phyloP scores from a whole-genome alignment of 2,797 vertebrate species.

The Anisognathus igniventris region DNA sequence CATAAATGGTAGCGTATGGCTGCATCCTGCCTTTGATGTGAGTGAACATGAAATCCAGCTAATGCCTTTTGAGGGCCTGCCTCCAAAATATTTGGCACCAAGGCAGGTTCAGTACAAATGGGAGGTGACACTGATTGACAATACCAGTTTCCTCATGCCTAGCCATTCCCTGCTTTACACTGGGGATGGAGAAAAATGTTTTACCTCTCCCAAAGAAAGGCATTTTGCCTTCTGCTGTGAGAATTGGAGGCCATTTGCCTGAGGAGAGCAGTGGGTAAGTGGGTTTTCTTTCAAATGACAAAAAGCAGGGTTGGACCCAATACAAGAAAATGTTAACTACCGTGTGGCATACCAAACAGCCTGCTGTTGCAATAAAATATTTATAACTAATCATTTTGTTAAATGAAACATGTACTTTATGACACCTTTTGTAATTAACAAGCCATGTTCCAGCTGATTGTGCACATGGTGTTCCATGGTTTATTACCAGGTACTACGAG shows the following conservation, averaged over 20 bases:
- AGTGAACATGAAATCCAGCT: background rate
- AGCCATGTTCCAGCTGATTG: background rate
- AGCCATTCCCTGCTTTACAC: background rate
- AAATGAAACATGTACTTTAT: constrained; percentile 11
- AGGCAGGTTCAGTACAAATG: background rate
- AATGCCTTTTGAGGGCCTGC: background rate
- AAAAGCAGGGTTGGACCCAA: background rate
- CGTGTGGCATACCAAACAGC: background rate
- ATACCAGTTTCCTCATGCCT: background rate
- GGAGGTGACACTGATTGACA: background rate
- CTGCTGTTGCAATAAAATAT: background rate
- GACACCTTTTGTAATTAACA: constrained; percentile 22
- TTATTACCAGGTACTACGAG: background rate
- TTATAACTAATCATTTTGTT: constrained; percentile 27
- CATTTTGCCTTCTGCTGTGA: background rate
- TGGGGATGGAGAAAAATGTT: background rate
- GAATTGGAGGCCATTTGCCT: background rate
- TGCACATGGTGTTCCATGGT: background rate
- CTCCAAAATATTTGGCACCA: background rate
- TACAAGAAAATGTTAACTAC: background rate
- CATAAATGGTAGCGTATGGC: background rate
- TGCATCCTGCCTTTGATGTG: background rate
- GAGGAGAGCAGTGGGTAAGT: background rate
- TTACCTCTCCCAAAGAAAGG: background rate
- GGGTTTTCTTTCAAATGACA: background rate